Evolutionary conservation across 2,888 invertebrate species (phyloP).

Genomic region (Cerceris rybyensis): DNA sequence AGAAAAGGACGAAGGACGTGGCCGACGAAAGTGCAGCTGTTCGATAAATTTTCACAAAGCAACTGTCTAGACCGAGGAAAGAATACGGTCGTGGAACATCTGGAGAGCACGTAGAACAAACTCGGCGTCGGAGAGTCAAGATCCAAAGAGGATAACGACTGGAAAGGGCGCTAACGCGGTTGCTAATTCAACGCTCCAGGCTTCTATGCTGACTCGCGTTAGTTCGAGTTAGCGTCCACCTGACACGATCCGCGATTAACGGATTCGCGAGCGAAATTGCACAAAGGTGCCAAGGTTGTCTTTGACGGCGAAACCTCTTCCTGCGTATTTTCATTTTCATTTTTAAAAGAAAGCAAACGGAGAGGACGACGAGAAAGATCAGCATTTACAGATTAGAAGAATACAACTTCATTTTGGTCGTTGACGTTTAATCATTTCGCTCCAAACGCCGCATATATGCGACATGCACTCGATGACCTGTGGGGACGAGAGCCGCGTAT

Average conservation of each 20-base stretch:
- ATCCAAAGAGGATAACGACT: constrained; percentile 31
- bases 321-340: background rate
- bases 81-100: constrained; percentile 14
- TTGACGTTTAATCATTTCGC: no score
- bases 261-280: constrained; percentile 41
- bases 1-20: no score
- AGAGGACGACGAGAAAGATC: background rate
- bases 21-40: background rate
- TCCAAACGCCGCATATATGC: no score
- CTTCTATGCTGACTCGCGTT: constrained; percentile 14
- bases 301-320: background rate
- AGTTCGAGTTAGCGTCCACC: constrained; percentile 24
- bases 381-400: no score
- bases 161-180: constrained; percentile 22
- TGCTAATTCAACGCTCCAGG: constrained; percentile 29
- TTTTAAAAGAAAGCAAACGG: background rate
- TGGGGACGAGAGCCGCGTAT: no score
- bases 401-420: no score
- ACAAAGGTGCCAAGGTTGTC: constrained; percentile 52
- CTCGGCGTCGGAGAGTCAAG: constrained; percentile 11
- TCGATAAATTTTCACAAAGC: constrained; percentile 4
- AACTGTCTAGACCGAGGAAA: background rate
- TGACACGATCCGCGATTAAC: constrained; percentile 46
- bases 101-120: constrained; percentile 1
- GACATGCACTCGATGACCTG: no score